Base-by-base conservation (phyloP, 2,113 vertebrate genomes). In the Petrocephalus microphthalmus region DNA sequence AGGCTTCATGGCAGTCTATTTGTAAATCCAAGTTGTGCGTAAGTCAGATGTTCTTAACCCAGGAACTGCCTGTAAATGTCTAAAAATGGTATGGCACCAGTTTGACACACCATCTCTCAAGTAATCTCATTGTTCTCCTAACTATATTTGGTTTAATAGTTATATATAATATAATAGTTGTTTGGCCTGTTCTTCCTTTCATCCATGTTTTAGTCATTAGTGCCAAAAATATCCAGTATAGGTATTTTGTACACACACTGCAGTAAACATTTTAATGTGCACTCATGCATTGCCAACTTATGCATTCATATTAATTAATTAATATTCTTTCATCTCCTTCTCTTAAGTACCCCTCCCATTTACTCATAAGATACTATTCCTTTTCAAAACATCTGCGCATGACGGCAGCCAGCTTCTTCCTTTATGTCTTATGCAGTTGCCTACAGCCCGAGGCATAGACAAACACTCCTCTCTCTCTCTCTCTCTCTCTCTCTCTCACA, bases 361-460 rank as follows among this genome's bases (percentile, higher is more conserved):
- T 78, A 10, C 33, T 78, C 33, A 78, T 78, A 78, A 19, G 71
- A 78, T 78, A 78, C 71, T 37, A 5, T 54, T 37, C 51, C 37
- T 45, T 17, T 10, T 6, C 54, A n/a, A 47, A 29, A 25, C 42
- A 42, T 78, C 29, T 42, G 15, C 5, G 7, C 19, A 10, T 2
- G 22, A 42, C 29, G 13, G 6, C 45, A 11, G 3, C 5, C 17
- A 19, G 10, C 90, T 87, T 67, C 67, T 54, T 29, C 74, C 15
- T 88, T 86, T 29, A 51, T 90, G 88, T 91, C 53, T 90, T 88
- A 25, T 17, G 17, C 64, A 54, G 20, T 57, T 3, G 29, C 51
- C 78, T 47, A 37, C 37, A 53, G 49, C 51, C 57, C 54, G 57
- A 15, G 25, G 37, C 51, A 2, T 19, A 60, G 52, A 60, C 37